Evolutionary conservation across 2,113 vertebrate genomes (phyloP).

Genomic region (Epinephelus moara): DNA sequence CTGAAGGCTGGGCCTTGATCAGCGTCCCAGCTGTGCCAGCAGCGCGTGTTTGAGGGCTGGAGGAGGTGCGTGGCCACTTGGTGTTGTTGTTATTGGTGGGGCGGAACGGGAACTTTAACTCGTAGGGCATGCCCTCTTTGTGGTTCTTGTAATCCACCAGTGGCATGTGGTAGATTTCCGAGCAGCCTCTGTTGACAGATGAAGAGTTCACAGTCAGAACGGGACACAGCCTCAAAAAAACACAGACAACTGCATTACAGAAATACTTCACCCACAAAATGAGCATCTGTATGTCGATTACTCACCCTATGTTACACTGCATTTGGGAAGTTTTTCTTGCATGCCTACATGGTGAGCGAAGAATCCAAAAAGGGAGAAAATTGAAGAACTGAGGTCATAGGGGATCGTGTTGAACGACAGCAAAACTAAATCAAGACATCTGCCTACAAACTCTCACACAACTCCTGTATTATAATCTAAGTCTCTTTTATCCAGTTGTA

Average conservation of each 20-base stretch:
- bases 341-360: too few relatives aligned
- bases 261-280: too few relatives aligned
- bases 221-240: not conserved
- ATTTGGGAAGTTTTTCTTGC: too few relatives aligned
- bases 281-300: too few relatives aligned
- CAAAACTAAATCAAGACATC: too few relatives aligned
- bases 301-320: too few relatives aligned
- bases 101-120: conserved; percentile 95
- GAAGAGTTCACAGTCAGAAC: conserved; percentile 13
- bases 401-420: too few relatives aligned
- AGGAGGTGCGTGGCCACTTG: conserved; percentile 93
- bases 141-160: conserved; percentile 95
- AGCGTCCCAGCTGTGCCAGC: conserved; percentile 84
- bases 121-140: conserved; percentile 93
- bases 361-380: too few relatives aligned
- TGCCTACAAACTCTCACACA: too few relatives aligned
- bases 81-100: conserved; percentile 90
- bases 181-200: conserved; percentile 88
- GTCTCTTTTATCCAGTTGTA: too few relatives aligned
- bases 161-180: conserved; percentile 95
- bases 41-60: conserved; percentile 84
- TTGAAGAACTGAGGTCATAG: too few relatives aligned
- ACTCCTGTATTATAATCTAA: too few relatives aligned
- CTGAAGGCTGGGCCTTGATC: conserved; percentile 86
- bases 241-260: not conserved